These are phyloP conservation scores for Ericerus pela DNA, from an alignment of 1,140 invertebrate genomes.

Conservation along the genomic window DNA sequence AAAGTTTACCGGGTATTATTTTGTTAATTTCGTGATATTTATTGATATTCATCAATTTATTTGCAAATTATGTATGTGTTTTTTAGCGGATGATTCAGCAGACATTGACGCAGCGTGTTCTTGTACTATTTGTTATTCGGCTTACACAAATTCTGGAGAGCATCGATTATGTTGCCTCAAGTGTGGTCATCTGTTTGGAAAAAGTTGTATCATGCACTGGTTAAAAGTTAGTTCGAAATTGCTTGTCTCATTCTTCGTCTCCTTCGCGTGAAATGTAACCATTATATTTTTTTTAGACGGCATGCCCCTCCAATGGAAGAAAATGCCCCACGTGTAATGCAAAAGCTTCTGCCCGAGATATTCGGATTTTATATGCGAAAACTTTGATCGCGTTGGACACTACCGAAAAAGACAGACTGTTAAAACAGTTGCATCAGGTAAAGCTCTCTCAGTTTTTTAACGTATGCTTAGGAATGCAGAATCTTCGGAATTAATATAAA, in stretches of 20 bases:
- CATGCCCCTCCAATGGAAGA: background rate
- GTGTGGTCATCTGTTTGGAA: constrained; percentile 84
- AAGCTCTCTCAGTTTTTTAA: background rate
- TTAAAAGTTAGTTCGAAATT: constrained; percentile 31
- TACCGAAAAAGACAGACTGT: constrained; percentile 40
- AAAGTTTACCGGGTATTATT: no score
- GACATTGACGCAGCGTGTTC: constrained; percentile 49
- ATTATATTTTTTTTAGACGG: background rate
- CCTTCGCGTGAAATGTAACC: background rate
- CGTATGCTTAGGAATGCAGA: background rate
- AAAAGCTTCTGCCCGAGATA: constrained; percentile 53
- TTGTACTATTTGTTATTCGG: constrained; percentile 76
- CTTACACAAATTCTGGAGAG: constrained; percentile 68
- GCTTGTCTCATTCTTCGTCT: background rate
- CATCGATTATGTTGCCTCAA: constrained; percentile 66
- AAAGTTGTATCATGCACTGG: constrained; percentile 70
- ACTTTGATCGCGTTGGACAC: constrained; percentile 47
- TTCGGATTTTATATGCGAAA: constrained; percentile 55
- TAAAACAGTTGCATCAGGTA: constrained; percentile 37
- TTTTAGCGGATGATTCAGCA: no score
- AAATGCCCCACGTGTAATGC: constrained; percentile 76
- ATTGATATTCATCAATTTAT: no score
- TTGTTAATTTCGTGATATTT: no score
- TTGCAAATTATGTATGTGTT: no score
- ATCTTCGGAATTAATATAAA: background rate